Conservation (phyloP, 2,113 vertebrate genomes). For the Rhineura floridana region DNA sequence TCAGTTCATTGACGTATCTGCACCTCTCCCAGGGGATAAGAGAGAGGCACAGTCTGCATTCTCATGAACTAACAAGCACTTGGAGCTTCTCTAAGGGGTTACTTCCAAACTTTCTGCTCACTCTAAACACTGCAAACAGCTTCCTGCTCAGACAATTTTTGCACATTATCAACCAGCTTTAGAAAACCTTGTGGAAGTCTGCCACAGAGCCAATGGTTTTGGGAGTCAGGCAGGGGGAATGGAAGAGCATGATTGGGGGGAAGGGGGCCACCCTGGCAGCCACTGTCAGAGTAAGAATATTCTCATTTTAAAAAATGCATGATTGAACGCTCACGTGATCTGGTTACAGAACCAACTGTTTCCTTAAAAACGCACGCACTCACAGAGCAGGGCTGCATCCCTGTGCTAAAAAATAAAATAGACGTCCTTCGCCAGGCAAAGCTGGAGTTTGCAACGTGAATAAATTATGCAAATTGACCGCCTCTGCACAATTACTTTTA, state of each 20-base stretch:
- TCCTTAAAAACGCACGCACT: neutral
- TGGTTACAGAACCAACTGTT: neutral
- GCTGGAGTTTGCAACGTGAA: neutral
- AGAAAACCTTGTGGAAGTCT: neutral
- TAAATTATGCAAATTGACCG: neutral
- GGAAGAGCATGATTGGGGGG: neutral
- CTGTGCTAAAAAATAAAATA: neutral
- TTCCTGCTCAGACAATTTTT: neutral
- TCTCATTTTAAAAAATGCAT: neutral
- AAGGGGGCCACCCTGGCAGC: too few species aligned
- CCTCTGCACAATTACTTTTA: neutral
- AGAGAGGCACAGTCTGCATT: neutral
- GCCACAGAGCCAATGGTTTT: neutral
- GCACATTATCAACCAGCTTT: neutral
- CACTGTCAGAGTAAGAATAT: too few species aligned
- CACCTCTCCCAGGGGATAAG: neutral
- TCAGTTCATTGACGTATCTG: neutral
- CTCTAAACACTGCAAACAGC: neutral
- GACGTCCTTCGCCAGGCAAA: neutral
- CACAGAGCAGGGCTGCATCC: neutral
- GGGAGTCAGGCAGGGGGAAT: neutral
- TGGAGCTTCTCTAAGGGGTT: neutral
- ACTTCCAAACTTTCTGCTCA: neutral
- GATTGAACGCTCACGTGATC: neutral
- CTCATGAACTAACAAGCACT: neutral